These are phyloP conservation scores for Phenganax stokvisi DNA, from an alignment of 92 coral and sea anemone genomes.

Conservation along the genomic window DNA sequence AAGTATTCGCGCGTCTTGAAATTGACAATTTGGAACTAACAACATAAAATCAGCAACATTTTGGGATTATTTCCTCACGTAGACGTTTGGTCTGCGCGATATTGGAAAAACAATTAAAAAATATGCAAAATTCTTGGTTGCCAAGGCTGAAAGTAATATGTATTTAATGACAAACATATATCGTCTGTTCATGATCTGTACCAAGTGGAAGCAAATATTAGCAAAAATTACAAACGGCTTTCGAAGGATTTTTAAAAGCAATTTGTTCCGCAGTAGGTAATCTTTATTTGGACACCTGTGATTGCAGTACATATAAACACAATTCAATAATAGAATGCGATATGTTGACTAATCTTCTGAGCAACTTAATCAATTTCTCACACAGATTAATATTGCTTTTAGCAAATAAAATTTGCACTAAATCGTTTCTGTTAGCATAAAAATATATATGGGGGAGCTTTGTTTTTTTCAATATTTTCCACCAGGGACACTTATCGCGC, in stretches of 20 bases:
- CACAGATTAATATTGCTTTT: neutral
- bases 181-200: neutral
- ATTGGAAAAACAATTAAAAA: conserved; percentile 23
- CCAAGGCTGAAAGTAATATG: conserved; percentile 16
- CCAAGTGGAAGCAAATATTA: neutral
- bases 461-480: neutral
- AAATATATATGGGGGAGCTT: neutral
- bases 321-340: neutral
- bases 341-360: neutral
- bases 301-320: neutral
- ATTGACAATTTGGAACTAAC: neutral
- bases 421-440: neutral
- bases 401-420: neutral
- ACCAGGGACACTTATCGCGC: neutral
- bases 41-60: neutral
- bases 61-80: neutral
- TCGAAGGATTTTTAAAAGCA: neutral
- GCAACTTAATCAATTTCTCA: neutral
- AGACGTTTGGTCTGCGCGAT: neutral
- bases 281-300: neutral
- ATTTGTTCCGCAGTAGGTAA: neutral
- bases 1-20: neutral
- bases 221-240: neutral
- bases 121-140: conserved; percentile 38
- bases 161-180: conserved; percentile 5